A percentile compares a stretch with the other conserved stretches of the same genome.
phyloP scores from a whole-genome alignment of 2,888 invertebrate genomes.

The Stegophylla sp. region DNA sequence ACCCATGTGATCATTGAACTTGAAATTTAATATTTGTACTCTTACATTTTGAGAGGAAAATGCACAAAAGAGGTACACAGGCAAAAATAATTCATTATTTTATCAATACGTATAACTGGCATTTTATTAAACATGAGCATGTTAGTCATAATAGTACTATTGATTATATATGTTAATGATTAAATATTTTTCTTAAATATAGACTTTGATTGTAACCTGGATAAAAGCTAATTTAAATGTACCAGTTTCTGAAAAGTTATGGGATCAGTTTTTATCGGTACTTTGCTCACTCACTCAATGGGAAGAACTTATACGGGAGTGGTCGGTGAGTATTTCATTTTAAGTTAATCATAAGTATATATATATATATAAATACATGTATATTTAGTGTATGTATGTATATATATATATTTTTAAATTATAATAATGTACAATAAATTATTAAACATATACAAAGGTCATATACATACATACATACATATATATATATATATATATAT shows the following conservation, averaged over 20 bases:
- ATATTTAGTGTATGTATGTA: too few species aligned
- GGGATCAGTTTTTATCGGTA: conserved; percentile 91
- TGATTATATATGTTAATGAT: neutral
- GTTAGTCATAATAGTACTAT: neutral
- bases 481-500: too few species aligned
- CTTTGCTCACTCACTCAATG: conserved; percentile 88
- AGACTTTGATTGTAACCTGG: conserved; percentile 97
- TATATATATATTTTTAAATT: neutral
- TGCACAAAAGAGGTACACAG: too few species aligned
- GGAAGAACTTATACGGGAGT: conserved; percentile 93
- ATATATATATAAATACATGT: too few species aligned
- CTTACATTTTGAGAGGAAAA: too few species aligned
- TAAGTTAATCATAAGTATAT: too few species aligned
- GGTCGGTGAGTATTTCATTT: conserved; percentile 77
- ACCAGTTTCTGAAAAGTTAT: conserved; percentile 83
- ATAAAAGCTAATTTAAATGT: conserved; percentile 96
- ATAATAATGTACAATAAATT: neutral
- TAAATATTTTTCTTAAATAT: conserved; percentile 67
- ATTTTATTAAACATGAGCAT: conserved; percentile 8
- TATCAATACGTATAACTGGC: too few species aligned
- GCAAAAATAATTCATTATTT: too few species aligned
- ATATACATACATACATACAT: too few species aligned
- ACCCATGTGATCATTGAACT: too few species aligned
- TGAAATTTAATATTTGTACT: too few species aligned
- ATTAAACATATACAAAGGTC: too few species aligned